Evolutionary conservation across 2,888 invertebrate species (phyloP).

Genomic region (Leptinotarsa tumamoca): DNA sequence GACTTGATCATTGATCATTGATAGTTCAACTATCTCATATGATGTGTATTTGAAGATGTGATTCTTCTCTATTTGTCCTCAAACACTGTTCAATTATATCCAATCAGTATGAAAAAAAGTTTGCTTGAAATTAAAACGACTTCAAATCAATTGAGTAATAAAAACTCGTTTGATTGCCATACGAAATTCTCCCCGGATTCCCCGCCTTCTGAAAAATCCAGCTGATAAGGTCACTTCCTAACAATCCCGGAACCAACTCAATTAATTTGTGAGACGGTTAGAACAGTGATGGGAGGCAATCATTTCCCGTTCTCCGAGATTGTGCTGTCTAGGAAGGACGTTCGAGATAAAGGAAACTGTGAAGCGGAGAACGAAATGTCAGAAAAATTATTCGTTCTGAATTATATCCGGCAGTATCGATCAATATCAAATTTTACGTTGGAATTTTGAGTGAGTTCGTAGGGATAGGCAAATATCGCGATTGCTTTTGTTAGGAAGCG

Average conservation of each 20-base stretch:
- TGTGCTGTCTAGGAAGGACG: constrained; percentile 29
- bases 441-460: constrained; percentile 8
- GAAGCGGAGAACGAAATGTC: constrained; percentile 32
- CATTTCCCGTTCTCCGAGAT: constrained; percentile 36
- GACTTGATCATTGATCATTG: no score
- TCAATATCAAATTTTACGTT: constrained; percentile 36
- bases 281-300: constrained; percentile 35
- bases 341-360: constrained; percentile 32
- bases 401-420: constrained; percentile 42
- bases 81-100: no score
- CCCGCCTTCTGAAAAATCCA: constrained; percentile 1
- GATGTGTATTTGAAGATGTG: no score
- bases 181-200: neutral
- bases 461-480: constrained; percentile 13
- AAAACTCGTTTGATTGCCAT: neutral
- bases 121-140: neutral
- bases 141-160: neutral
- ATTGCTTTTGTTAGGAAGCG: constrained; percentile 7
- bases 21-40: no score
- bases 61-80: neutral
- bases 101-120: neutral
- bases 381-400: constrained; percentile 44
- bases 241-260: constrained; percentile 23
- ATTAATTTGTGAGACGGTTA: constrained; percentile 32
- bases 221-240: constrained; percentile 19